Base-by-base conservation (phyloP, 2,113 vertebrate genomes). In the Barbus barbus region DNA sequence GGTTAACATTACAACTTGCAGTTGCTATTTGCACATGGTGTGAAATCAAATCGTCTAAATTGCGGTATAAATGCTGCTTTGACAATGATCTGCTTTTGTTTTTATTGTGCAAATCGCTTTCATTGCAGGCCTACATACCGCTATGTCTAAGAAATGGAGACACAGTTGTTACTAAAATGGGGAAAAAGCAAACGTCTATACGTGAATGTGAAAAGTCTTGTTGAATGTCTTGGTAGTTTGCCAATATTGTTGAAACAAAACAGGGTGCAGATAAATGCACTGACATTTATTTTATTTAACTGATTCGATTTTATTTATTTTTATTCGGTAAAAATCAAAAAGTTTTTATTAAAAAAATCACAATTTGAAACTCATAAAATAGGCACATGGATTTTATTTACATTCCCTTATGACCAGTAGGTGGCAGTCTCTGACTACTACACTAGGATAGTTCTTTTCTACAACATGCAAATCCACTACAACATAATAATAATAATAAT, bases 391-490 rank as follows among this genome's bases (percentile, higher is more conserved):
- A 69, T 36, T 69, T 24, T 69, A 33, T 77, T 61, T 48, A 63
- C 0, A 18, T 83, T 33, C 48, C 1, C 4, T 20, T 2, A 65
- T 53, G 13, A 46, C 14, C 85, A 86, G 58, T 36, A 1, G 76
- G 36, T 84, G 82, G 69, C 85, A 36, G 3, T 76, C 16, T 86
- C 58, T 75, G 69, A 80, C 69, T 75, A 13, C 24, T 53, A 13
- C 20, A 33, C 3, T 31, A n/a, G n/a, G n/a, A 41, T 14, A 33
- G 11, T 58, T 78, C 11, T 38, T 5, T 36, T 36, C 31, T 67
- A 31, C 11, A 44, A 16, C 22, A 18, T 9, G 13, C 13, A 48
- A 48, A 1, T 48, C 13, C 46, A 48, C 46, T 48, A 48, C 13
- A 48, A 48, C 13, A 4, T 46, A 46, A n/a, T n/a, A n/a, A n/a